Percentiles rank a stretch among this genome's conserved stretches.
These are phyloP conservation scores for Gonioctena quinquepunctata DNA, from an alignment of 1,140 invertebrate genomes.

Conservation along the genomic window DNA sequence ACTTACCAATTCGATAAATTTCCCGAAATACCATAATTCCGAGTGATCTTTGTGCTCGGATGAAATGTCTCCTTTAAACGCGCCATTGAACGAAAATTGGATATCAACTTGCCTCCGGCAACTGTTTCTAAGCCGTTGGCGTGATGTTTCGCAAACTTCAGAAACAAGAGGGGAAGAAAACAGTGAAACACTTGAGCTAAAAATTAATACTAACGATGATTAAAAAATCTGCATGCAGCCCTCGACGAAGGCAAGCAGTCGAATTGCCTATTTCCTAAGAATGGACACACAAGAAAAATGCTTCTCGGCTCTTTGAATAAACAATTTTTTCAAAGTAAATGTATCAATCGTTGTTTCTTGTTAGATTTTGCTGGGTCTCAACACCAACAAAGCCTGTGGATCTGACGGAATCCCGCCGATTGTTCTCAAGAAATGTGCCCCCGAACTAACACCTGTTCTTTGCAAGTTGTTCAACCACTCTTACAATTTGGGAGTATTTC, in stretches of 20 bases:
- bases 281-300: no score
- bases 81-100: constrained; percentile 11
- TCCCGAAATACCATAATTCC: not conserved
- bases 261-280: no score
- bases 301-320: no score
- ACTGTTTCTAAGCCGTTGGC: constrained; percentile 7
- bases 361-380: no score
- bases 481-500: no score
- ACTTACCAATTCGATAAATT: not conserved
- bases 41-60: not conserved
- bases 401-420: no score
- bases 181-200: constrained; percentile 28
- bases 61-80: constrained; percentile 10
- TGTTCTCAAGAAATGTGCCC: no score
- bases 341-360: no score
- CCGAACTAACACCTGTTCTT: no score
- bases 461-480: no score
- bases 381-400: no score
- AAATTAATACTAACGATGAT: constrained; percentile 41
- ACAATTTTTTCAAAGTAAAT: no score
- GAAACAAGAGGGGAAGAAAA: not conserved
- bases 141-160: constrained; percentile 1
- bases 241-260: constrained; percentile 21
- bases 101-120: constrained; percentile 11
- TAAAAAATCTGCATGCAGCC: constrained; percentile 41